Conservation (phyloP, 2,797 vertebrate genomes). For the Spinus pinus region DNA sequence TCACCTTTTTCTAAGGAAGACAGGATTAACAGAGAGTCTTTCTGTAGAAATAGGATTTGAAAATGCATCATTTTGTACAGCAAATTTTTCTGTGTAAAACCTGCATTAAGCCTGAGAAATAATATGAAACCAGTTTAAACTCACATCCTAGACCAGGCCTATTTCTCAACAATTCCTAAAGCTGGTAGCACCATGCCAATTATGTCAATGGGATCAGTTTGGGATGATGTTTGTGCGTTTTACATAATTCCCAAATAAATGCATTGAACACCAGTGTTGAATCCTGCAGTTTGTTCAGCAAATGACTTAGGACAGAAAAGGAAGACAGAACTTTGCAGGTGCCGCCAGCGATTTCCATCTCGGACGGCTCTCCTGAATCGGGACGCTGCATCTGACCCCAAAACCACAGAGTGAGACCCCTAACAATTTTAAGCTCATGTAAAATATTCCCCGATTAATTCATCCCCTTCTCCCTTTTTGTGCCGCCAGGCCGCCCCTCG, state of each 20-base stretch:
- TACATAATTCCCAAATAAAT: not conserved
- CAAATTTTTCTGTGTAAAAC: not conserved
- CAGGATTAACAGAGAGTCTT: not conserved
- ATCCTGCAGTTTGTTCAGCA: not conserved
- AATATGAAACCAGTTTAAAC: not conserved
- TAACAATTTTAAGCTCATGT: not conserved
- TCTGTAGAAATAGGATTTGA: not conserved
- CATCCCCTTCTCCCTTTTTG: rapidly evolving
- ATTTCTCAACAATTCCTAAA: not conserved
- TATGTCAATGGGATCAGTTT: not conserved
- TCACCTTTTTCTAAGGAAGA: not conserved
- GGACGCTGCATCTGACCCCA: not conserved
- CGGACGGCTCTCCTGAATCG: not conserved
- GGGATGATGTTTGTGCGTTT: not conserved
- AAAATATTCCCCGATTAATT: not conserved
- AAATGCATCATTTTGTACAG: not conserved
- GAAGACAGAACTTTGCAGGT: not conserved
- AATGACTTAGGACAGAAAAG: not conserved
- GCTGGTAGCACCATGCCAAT: not conserved
- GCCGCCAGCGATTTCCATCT: not conserved
- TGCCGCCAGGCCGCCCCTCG: not conserved
- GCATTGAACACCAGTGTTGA: not conserved
- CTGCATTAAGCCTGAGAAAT: not conserved
- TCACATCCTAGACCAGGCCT: not conserved
- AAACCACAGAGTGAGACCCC: not conserved